Base-by-base conservation (phyloP, 2,888 invertebrate genomes). In the Spodoptera exigua region DNA sequence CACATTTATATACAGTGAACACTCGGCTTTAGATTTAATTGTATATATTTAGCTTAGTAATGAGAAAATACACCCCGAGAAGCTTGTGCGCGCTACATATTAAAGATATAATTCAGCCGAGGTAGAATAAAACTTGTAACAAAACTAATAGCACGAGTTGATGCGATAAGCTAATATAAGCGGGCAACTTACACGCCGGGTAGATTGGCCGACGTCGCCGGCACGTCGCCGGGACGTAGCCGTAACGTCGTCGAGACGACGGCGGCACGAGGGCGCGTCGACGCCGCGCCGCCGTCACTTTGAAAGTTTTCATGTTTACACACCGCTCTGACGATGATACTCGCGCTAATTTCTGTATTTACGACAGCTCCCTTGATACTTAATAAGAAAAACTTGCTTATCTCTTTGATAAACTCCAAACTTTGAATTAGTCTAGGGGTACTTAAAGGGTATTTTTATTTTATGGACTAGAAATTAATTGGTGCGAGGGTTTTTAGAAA, bases 321-420 rank as follows among this genome's bases (percentile, higher is more conserved):
- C 86, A 83, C 85, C 78, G 80, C 84, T 80, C 79, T 79, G 79
- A 79, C 82, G 86, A 86, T 86, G 87, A 88, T 88, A 87, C 88
- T 85, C 84, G 79, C 77, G 83, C 89, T 91, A 91, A 92, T 92
- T 90, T 87, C 87, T 82, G 83, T 89, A 90, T 91, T 92, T 90
- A 91, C 87, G 88, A 87, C 87, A 86, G 83, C 86, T 87, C 82
- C 85, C 83, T 86, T 84, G 84, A 85, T 87, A 86, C 86, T 86
- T 87, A 84, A 85, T 85, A 87, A 85, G 87, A 91, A 88, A 89
- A 89, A 90, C 83, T 89, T 88, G 81, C 79, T 85, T 85, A 85
- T 86, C 83, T 81, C 75, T 72, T 77, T 83, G 81, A 84, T 83
- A 86, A 87, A 83, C 81, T 82, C 76, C 65, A 47, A 78, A 80